These are phyloP conservation scores for Setophaga coronata DNA, from an alignment of 2,113 vertebrate genomes.

Conservation along the genomic window DNA sequence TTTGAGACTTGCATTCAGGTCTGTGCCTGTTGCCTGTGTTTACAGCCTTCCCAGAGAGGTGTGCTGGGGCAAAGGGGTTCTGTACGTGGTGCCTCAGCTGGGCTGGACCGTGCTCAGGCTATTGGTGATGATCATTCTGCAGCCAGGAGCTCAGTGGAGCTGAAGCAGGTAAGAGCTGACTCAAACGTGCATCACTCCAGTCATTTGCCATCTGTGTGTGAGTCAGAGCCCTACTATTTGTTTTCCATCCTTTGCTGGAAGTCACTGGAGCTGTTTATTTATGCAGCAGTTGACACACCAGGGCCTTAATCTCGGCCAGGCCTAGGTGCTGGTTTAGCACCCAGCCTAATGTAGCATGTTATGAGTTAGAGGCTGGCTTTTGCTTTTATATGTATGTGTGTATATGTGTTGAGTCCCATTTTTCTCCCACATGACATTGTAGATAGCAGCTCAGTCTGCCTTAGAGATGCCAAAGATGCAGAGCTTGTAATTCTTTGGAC, in stretches of 20 bases:
- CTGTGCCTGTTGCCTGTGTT: background rate
- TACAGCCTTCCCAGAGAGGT: background rate
- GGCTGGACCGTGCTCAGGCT: rapidly evolving
- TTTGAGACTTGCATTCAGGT: background rate
- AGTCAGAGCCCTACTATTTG: slow-evolving; percentile 37
- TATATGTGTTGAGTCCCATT: background rate
- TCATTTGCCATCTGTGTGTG: slow-evolving; percentile 12
- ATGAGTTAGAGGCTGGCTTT: background rate
- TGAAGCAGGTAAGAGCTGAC: slow-evolving; percentile 31
- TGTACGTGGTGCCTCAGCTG: background rate
- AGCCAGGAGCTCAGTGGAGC: background rate
- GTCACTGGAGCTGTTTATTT: slow-evolving; percentile 6
- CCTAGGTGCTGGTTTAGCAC: background rate
- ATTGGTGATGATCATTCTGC: background rate
- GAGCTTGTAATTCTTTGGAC: background rate
- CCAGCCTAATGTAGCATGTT: background rate
- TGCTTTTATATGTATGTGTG: background rate
- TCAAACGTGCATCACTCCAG: background rate
- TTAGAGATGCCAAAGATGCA: background rate
- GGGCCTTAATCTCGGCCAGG: background rate
- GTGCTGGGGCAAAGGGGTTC: rapidly evolving
- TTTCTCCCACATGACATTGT: background rate
- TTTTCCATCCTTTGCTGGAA: slow-evolving; percentile 11
- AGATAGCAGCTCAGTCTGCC: background rate
- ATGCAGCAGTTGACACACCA: background rate